Percentiles rank a stretch among this genome's conserved stretches.
phyloP scores from a whole-genome alignment of 2,113 vertebrate genomes.

The Pan troglodytes region NHGRI_mPanTro3-v2.1_pri NC_072404.2:133355501-133356000 shows the following conservation, averaged over 20 bases:
- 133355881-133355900: background rate
- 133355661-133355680: background rate
- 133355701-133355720: background rate
- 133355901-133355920: background rate
- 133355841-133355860: background rate
- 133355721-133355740: background rate
- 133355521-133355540: background rate
- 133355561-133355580: background rate
- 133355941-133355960: background rate
- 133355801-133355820: background rate
- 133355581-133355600: background rate
- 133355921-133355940: background rate
- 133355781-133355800: background rate
- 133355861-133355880: background rate
- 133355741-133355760: background rate
- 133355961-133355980: background rate
- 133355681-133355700: background rate
- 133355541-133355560: background rate
- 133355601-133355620: background rate
- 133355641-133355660: background rate
- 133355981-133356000: background rate
- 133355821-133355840: background rate
- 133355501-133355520: background rate
- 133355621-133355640: background rate
- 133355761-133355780: background rate